Base-by-base conservation (phyloP, 2,888 invertebrate species). In the Enchytraeus crypticus region DNA sequence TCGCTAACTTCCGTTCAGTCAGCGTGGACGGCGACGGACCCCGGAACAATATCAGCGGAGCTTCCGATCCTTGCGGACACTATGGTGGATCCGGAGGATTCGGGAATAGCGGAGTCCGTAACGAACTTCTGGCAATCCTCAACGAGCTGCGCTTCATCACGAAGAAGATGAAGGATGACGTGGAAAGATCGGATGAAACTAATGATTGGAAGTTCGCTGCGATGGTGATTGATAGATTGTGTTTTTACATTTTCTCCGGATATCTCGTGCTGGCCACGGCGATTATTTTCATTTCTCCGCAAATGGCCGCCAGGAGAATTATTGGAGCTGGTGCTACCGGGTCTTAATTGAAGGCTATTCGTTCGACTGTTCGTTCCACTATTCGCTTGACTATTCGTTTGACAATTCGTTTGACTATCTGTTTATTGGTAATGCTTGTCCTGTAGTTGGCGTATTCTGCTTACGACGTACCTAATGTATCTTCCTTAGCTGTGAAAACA, bases 121-220 rank as follows among this genome's bases (percentile, higher is more conserved):
- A 64, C 47, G 70, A 70, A 53, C 59, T 70, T 51, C 63, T 70
- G 23, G 66, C 65, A 34, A 70, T 70, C n/a, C 62, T 70, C n/a
- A 68, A 67, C 57, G 70, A 70, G 57, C 61, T 70, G 43, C 62
- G 70, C n/a, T 70, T 67, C 61, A 70, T 70, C 53, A 70, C 70
- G 23, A 68, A 68, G 43, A 70, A 65, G 55, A 69, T 69, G 38
- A 69, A 69, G 53, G 65, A 65, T 32, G 65, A 65, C 43, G 54
- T 57, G 18, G 65, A 65, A 23, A 29, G 62, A 23, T 47, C 47
- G 4, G 65, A 65, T 27, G 65, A 64, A 51, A 64, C 61, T 21
- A 65, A 65, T 32, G 65, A 65, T 51, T 65, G 65, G 65, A 65
- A 65, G 60, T 65, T 61, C 27, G 65, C 65, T 5, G 66, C 66